These are phyloP conservation scores for Galaxias olidus DNA, from an alignment of 2,797 vertebrate genomes.

Conservation along the genomic window DNA sequence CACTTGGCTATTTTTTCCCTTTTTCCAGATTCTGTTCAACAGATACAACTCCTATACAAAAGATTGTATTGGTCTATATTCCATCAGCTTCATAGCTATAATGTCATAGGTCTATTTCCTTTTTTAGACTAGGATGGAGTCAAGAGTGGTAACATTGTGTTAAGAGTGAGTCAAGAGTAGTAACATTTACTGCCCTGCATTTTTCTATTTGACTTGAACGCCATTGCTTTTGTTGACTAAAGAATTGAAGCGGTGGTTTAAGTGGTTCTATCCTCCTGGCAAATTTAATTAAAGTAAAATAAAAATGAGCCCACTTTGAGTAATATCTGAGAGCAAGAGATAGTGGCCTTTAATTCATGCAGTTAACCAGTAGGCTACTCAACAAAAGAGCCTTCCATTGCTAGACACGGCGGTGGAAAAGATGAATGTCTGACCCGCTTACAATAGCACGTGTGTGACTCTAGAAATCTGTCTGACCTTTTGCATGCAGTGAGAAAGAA, in stretches of 20 bases:
- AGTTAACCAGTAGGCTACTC: constrained; percentile 30
- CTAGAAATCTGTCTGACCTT: constrained; percentile 68
- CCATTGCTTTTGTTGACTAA: constrained; percentile 30
- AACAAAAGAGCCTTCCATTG: constrained; percentile 37
- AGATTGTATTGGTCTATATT: too few relatives aligned
- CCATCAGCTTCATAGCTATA: too few relatives aligned
- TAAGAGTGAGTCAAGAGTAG: constrained; percentile 16
- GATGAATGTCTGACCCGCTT: constrained; percentile 54
- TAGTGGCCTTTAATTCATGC: constrained; percentile 42
- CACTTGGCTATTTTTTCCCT: too few relatives aligned
- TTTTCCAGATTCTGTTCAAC: too few relatives aligned
- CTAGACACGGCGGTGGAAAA: constrained; percentile 34
- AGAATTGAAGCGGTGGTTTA: constrained; percentile 38
- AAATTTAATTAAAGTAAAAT: constrained; percentile 34
- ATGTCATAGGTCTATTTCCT: too few relatives aligned
- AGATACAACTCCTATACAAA: too few relatives aligned
- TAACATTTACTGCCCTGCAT: constrained; percentile 1
- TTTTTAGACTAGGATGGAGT: too few relatives aligned
- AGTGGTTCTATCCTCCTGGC: constrained; percentile 20
- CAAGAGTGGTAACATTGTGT: neutral
- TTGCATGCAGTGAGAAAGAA: constrained; percentile 50
- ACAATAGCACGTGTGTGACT: constrained; percentile 38
- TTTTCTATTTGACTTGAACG: constrained; percentile 25
- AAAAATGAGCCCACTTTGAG: constrained; percentile 25
- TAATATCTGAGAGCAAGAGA: constrained; percentile 27